Percentiles rank a stretch among this genome's conserved stretches.
These are phyloP conservation scores for Calyptomena viridis DNA, from an alignment of 2,113 vertebrate species.

Conservation along the genomic window DNA sequence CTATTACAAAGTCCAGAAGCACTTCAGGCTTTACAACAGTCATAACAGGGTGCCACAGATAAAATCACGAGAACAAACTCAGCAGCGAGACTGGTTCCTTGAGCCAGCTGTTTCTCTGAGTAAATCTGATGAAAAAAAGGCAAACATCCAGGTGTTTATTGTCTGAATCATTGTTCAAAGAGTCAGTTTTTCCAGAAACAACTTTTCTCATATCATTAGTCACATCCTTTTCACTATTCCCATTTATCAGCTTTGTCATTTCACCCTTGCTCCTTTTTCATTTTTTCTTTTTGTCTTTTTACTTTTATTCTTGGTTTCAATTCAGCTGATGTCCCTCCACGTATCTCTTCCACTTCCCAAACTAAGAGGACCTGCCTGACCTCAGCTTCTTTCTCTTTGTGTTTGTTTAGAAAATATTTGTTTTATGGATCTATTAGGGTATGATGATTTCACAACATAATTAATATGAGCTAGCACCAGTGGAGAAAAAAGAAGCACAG, in stretches of 20 bases:
- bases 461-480: background rate
- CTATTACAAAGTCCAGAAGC: slow-evolving; percentile 57
- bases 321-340: background rate
- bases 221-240: slow-evolving; percentile 18
- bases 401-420: background rate
- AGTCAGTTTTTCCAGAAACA: slow-evolving; percentile 68
- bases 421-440: background rate
- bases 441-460: background rate
- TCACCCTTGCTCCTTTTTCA: background rate
- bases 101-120: slow-evolving; percentile 34
- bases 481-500: background rate
- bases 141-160: slow-evolving; percentile 30
- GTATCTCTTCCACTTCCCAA: background rate
- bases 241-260: background rate
- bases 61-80: slow-evolving; percentile 28
- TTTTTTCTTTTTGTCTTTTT: background rate
- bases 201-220: slow-evolving; percentile 22
- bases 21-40: slow-evolving; percentile 40
- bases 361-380: background rate
- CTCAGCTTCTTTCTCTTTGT: background rate
- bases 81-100: background rate
- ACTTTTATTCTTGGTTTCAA: background rate
- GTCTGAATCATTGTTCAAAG: slow-evolving; percentile 25
- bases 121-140: background rate
- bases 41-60: slow-evolving; percentile 52